A percentile compares a stretch with the other conserved stretches of the same genome.
Evolutionary conservation across 1,140 invertebrate genomes (phyloP).

Genomic region (Ceratoteleas bidentatus): DNA sequence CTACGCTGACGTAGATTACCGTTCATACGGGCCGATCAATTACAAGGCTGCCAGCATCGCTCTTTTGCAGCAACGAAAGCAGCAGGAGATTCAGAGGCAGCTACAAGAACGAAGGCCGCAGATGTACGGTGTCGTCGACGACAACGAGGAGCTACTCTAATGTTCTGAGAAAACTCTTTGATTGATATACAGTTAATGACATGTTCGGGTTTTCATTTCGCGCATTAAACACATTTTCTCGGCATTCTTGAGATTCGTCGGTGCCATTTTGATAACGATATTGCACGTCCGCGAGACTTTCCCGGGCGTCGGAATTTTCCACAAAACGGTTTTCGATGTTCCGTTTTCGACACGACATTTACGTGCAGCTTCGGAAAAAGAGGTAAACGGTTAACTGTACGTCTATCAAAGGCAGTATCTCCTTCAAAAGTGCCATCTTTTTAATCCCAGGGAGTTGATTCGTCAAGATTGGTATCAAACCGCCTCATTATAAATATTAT

Average conservation of each 20-base stretch:
- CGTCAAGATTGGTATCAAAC: constrained; percentile 63
- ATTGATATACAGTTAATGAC: constrained; percentile 59
- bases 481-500: constrained; percentile 69
- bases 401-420: too few species aligned
- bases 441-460: constrained; percentile 66
- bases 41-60: constrained; percentile 92
- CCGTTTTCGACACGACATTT: too few species aligned
- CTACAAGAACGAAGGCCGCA: constrained; percentile 74
- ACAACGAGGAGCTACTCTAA: constrained; percentile 80
- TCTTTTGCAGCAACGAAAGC: constrained; percentile 75
- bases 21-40: constrained; percentile 93
- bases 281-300: too few species aligned
- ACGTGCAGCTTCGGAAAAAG: too few species aligned
- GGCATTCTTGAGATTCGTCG: too few species aligned
- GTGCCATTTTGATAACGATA: too few species aligned
- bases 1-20: constrained; percentile 94
- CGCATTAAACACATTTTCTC: too few species aligned
- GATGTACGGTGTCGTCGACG: constrained; percentile 79
- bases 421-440: constrained; percentile 44
- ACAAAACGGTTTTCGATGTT: too few species aligned
- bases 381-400: too few species aligned
- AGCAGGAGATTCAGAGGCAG: constrained; percentile 66
- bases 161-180: constrained; percentile 52
- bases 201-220: too few species aligned
- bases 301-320: too few species aligned